Percentiles rank a stretch among this genome's conserved stretches.
Evolutionary conservation across 2,888 invertebrate genomes (phyloP).

Genomic region (Fragum whitleyi): DNA sequence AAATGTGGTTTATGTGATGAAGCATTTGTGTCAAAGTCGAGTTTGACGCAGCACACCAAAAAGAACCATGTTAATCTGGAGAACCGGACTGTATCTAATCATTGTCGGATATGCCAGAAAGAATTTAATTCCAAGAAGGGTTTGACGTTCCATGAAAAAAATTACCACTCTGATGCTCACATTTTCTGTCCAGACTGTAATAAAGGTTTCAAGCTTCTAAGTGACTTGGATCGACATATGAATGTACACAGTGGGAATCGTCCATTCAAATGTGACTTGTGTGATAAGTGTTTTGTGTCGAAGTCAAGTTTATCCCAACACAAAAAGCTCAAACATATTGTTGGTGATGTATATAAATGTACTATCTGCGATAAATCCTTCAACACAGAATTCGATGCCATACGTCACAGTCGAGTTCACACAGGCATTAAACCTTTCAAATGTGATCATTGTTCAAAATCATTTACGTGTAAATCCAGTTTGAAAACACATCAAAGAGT

Average conservation of each 20-base stretch:
- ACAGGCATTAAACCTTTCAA: slow-evolving; percentile 37
- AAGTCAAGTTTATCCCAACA: slow-evolving; percentile 51
- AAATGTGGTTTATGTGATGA: slow-evolving; percentile 43
- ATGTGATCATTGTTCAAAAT: slow-evolving; percentile 44
- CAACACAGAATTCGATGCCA: slow-evolving; percentile 42
- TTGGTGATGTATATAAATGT: slow-evolving; percentile 49
- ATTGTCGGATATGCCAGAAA: slow-evolving; percentile 29
- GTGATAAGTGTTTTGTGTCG: slow-evolving; percentile 49
- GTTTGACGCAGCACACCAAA: slow-evolving; percentile 39
- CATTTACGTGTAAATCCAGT: slow-evolving; percentile 49
- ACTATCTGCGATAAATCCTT: slow-evolving; percentile 42
- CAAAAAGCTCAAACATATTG: slow-evolving; percentile 42
- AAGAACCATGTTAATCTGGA: slow-evolving; percentile 39
- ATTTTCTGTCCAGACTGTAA: slow-evolving; percentile 28
- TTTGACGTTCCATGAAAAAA: slow-evolving; percentile 35
- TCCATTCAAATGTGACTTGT: slow-evolving; percentile 38
- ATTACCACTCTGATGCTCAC: slow-evolving; percentile 26
- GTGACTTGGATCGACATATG: slow-evolving; percentile 42
- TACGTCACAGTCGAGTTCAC: slow-evolving; percentile 40
- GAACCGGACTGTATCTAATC: not conserved
- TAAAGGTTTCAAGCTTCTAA: slow-evolving; percentile 34
- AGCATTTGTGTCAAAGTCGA: slow-evolving; percentile 46
- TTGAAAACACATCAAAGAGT: slow-evolving; percentile 40
- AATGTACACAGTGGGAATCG: slow-evolving; percentile 42
- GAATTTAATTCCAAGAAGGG: slow-evolving; percentile 23